Base-by-base conservation (phyloP, 2,888 invertebrate genomes). In the Mesodorylaimus sp. region DNA sequence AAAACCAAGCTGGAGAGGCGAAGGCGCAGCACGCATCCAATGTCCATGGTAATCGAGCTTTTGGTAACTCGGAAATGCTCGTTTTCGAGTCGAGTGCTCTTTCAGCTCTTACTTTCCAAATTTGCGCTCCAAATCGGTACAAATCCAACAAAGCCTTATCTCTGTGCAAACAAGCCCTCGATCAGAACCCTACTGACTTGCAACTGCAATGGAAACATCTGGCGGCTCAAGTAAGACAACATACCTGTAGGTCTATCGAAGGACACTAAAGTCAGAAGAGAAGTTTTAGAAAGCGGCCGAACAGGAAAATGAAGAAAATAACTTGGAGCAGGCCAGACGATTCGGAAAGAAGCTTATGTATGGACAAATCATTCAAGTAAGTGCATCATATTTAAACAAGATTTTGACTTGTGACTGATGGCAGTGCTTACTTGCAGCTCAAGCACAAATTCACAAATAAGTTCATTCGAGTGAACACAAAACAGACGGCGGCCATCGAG, bases 281-380 rank as follows among this genome's bases (percentile, higher is more conserved):
- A n/a, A n/a, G n/a, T n/a, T n/a, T n/a, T 55, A 66, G 65, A 57
- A 61, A 46, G 61, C 61, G 3, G 65, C 68, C 3, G 58, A 61
- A 23, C 60, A 65, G 16, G 67, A 67, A 50, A 57, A 60, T 45
- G 62, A 61, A 25, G 67, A 67, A 56, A 67, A 67, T 58, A 55
- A 56, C 1, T 46, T 59, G 26, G 67, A 67, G 55, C 66, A 66
- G 54, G 59, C 57, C 23, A 51, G 66, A 51, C 65, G 65, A 49
- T 59, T 56, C 36, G 65, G 66, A 10, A 66, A 65, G 55, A 62
- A 62, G 50, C 57, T 67, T 2, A 54, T 65, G 16, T 67, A 67
- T 54, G 67, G 67, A 27, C 66, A 67, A 46, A 59, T 66, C 26
- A 63, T 68, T n/a, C 68, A 68, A 64, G 67, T 68, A 45, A 7